These are phyloP conservation scores for Hypena proboscidalis DNA, from an alignment of 2,888 invertebrate species.

Conservation along the genomic window DNA sequence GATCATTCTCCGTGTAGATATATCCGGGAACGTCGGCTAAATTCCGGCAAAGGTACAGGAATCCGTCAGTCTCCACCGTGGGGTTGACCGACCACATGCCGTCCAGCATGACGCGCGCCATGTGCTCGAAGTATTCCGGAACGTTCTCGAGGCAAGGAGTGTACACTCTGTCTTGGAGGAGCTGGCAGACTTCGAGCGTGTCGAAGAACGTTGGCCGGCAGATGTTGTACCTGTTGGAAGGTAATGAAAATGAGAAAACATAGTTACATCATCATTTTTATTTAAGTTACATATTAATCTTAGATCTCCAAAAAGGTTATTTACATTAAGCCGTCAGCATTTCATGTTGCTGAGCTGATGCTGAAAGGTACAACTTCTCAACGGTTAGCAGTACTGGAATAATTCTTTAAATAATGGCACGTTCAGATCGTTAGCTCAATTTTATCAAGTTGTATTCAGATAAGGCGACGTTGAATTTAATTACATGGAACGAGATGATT, in stretches of 20 bases:
- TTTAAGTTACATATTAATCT: no score
- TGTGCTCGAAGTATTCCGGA: slow-evolving; percentile 86
- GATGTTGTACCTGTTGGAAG: slow-evolving; percentile 90
- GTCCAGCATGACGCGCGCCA: slow-evolving; percentile 87
- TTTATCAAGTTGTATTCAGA: no score
- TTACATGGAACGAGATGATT: no score
- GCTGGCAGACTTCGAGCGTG: slow-evolving; percentile 86
- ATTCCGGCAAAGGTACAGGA: slow-evolving; percentile 83
- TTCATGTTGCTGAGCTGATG: no score
- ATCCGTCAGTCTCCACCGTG: slow-evolving; percentile 78
- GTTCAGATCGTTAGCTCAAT: no score
- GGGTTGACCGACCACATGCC: slow-evolving; percentile 90
- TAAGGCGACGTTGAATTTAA: no score
- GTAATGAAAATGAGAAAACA: neutral
- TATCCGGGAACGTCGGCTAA: slow-evolving; percentile 86
- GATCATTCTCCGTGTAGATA: slow-evolving; percentile 71
- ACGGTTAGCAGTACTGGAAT: no score
- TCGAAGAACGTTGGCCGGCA: slow-evolving; percentile 87
- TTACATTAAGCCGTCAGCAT: no score
- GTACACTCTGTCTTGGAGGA: slow-evolving; percentile 86
- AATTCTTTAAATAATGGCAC: no score
- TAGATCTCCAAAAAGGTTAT: no score
- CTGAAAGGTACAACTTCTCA: no score
- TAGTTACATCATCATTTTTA: no score
- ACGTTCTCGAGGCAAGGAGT: slow-evolving; percentile 86